Percentiles rank a stretch among this genome's conserved stretches.
Evolutionary conservation across 2,113 vertebrate species (phyloP).

Genomic region (Nothocercus nigrocapillus): DNA sequence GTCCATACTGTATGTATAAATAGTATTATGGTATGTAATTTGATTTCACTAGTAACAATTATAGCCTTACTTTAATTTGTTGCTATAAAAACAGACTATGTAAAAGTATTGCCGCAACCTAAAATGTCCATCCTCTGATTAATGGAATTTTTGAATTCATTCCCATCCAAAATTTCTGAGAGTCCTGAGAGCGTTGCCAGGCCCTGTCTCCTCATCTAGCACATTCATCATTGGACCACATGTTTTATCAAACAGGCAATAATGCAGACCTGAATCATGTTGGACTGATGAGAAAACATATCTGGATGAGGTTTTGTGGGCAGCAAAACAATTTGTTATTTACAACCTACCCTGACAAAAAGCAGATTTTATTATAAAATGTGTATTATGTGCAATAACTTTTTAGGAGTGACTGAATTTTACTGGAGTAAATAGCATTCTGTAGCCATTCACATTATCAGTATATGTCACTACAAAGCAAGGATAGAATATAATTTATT

Average conservation of each 20-base stretch:
- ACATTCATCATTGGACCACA: not conserved
- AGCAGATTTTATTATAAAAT: not conserved
- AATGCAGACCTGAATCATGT: not conserved
- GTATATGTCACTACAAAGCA: not conserved
- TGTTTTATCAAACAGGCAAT: not conserved
- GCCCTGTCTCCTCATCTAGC: not conserved
- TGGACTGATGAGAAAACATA: not conserved
- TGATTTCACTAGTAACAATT: not conserved
- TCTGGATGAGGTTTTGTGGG: not conserved
- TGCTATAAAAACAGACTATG: not conserved
- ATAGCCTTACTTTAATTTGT: not conserved
- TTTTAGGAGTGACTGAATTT: not conserved
- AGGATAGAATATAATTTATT: not conserved
- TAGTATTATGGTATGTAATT: not conserved
- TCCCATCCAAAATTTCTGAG: not conserved
- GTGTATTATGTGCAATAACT: not conserved
- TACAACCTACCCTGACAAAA: not conserved
- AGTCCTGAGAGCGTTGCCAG: not conserved
- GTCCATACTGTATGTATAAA: not conserved
- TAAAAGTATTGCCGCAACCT: not conserved
- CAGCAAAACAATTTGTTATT: not conserved
- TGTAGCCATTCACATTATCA: not conserved
- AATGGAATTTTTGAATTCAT: not conserved
- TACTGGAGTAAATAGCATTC: conserved; percentile 4
- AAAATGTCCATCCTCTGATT: not conserved